A percentile compares a stretch with the other conserved stretches of the same genome.
phyloP scores from a whole-genome alignment of 1,140 invertebrate genomes.

The Chironomus striatipennis region DNA sequence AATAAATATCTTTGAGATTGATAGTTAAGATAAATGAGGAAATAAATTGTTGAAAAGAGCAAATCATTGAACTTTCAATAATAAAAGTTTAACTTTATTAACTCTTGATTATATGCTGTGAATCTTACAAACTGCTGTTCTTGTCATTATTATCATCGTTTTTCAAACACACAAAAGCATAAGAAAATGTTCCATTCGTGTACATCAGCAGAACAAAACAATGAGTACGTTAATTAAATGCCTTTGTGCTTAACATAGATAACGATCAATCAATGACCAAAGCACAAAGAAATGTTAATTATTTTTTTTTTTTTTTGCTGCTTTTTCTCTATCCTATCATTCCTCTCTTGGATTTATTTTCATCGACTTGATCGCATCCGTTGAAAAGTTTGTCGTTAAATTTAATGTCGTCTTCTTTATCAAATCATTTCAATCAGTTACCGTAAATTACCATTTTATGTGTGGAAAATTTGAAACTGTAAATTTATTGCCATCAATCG shows the following conservation, averaged over 20 bases:
- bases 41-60: background rate
- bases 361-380: too few relatives aligned
- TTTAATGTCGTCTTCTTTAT: background rate
- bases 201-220: background rate
- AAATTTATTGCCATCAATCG: background rate
- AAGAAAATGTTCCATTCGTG: too few relatives aligned
- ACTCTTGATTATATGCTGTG: too few relatives aligned
- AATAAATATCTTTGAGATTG: background rate
- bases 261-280: constrained; percentile 7
- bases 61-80: too few relatives aligned
- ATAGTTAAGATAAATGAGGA: background rate
- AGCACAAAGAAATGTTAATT: background rate
- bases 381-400: too few relatives aligned
- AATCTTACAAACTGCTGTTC: background rate
- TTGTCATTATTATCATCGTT: background rate
- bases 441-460: background rate
- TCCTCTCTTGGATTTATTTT: background rate
- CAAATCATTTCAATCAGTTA: constrained; percentile 3
- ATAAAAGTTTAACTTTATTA: too few relatives aligned
- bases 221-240: background rate
- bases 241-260: constrained; percentile 10
- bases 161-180: background rate
- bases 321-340: too few relatives aligned
- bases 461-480: background rate
- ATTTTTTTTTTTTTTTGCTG: background rate